phyloP scores from a whole-genome alignment of 1,140 invertebrate species.

The Prorops nasuta region DNA sequence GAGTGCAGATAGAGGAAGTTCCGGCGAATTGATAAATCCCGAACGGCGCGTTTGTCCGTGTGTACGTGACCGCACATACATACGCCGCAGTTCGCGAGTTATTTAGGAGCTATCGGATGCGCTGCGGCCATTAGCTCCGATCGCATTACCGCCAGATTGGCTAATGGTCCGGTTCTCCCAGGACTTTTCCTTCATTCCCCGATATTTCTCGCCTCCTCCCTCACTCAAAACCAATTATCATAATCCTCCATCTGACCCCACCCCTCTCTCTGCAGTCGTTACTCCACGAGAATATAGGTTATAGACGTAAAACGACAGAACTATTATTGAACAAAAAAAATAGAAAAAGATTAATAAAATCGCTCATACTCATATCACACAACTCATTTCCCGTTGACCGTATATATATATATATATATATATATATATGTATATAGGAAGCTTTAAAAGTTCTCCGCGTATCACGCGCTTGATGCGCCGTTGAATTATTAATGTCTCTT shows the following conservation, averaged over 20 bases:
- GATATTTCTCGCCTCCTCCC: not conserved
- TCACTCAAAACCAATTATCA: no score
- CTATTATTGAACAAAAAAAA: not conserved
- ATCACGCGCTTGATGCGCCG: no score
- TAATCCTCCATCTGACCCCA: no score
- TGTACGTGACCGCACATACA: constrained; percentile 17
- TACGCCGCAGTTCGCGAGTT: constrained; percentile 33
- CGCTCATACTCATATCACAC: no score
- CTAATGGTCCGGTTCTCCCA: constrained; percentile 30
- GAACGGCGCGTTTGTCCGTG: not conserved
- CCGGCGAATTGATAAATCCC: constrained; percentile 32
- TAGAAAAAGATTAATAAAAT: no score
- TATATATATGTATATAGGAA: no score
- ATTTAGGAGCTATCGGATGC: constrained; percentile 37
- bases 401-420: no score
- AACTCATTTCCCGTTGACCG: no score
- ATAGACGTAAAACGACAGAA: not conserved
- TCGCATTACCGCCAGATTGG: constrained; percentile 36
- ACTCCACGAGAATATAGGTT: no score
- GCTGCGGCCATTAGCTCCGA: constrained; percentile 36
- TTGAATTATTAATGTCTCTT: no score
- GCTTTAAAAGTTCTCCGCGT: no score
- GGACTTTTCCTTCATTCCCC: constrained; percentile 11
- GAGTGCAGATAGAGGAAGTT: constrained; percentile 21
- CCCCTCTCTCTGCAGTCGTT: not conserved